Evolutionary conservation across 92 coral and sea anemone genomes (phyloP), one percentile per base, ranked within the genome.

Genomic region (Pocillopora meandrina): DNA sequence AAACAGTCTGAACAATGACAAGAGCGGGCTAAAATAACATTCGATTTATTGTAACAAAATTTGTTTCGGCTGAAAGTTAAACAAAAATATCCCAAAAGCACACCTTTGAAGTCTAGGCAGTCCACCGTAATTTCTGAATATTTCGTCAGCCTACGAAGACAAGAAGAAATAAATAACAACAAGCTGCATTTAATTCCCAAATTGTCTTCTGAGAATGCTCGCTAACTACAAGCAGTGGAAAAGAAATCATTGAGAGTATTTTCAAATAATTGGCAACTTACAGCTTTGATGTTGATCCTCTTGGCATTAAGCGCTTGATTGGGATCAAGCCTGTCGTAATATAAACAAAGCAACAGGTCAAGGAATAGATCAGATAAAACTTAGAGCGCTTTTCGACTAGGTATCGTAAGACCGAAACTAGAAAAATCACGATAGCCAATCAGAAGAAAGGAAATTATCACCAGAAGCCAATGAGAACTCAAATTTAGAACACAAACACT

Each of bases 41-140:
- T 26, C 31, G 52, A 42, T 42, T 42, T 0, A 42, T 2, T 3
- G 7, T 7, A 42, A 42, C 52, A 42, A 42, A 19, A 21, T 65
- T 65, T 65, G 36, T 65, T 65, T 8, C 26, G 12, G 69, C 69
- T 31, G 35, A 65, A 21, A 65, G 19, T 19, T 6, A 2, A 59
- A 59, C 62, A 16, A 2, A 9, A 59, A 21, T 10, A 19, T 5
- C 26, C 26, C 20, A 19, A 8, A 5, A 68, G 0, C n/a, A 62
- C 56, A 94, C 98, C 94, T 96, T 72, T 92, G 89, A 64, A 96
- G 78, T 82, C 98, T 90, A 4, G 98, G 98, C 12, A 88, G 75
- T 47, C 98, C 98, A 74, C 98, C 98, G 79, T 90, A 92, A 72
- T 85, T 86, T 34, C 78, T 67, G 72, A 89, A 96, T 56, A 96